Percentiles rank a stretch among this genome's conserved stretches.
Conservation (phyloP, 2,888 invertebrate species). For the Papilio elwesi region DNA sequence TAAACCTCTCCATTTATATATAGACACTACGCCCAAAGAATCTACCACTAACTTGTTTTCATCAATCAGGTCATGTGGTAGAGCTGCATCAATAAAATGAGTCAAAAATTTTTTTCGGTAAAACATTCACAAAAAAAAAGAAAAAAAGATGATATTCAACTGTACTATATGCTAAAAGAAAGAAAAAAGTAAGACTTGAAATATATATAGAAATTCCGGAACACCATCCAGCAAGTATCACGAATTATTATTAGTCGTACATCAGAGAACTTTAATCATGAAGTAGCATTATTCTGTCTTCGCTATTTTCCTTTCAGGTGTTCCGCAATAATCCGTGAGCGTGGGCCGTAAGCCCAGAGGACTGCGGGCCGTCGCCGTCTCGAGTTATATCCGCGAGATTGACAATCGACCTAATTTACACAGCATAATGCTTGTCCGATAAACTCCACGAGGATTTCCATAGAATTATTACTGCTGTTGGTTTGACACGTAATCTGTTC, state of each 20-base stretch:
- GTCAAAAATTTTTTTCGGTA: background rate
- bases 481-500: too few species aligned
- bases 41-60: too few species aligned
- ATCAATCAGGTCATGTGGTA: too few species aligned
- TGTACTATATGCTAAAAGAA: too few species aligned
- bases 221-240: too few species aligned
- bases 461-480: background rate
- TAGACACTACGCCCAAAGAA: background rate
- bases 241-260: background rate
- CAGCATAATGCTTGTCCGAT: constrained; percentile 10
- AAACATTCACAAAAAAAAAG: background rate
- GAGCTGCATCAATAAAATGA: too few species aligned
- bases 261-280: constrained; percentile 10
- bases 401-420: constrained; percentile 38
- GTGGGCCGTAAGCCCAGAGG: constrained; percentile 24
- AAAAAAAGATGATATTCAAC: background rate
- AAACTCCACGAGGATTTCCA: constrained; percentile 5
- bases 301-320: constrained; percentile 4
- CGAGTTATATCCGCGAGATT: constrained; percentile 38
- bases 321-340: constrained; percentile 19
- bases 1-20: background rate
- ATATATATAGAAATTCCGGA: too few species aligned
- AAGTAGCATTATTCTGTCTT: constrained; percentile 2
- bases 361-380: constrained; percentile 24
- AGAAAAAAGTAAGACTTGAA: too few species aligned